Base-by-base conservation (phyloP, 1,140 invertebrate genomes). In the Zaprionus lachaisei region DNA sequence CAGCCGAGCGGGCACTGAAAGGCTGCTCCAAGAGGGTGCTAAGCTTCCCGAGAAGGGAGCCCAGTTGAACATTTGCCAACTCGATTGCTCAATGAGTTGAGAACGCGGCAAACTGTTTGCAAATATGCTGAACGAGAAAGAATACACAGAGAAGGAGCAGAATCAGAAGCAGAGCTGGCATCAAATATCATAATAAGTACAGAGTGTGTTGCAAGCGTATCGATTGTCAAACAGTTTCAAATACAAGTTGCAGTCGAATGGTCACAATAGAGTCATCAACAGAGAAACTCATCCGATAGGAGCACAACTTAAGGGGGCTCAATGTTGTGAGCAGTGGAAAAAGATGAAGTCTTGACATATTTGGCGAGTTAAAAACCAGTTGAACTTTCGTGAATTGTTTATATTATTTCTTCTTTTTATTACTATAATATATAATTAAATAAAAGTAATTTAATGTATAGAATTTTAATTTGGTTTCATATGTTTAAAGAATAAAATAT, bases 21-120 rank as follows among this genome's bases (percentile, higher is more conserved):
- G 37, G 14, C 14, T 38, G 38, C 15, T n/a, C n/a, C n/a, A 4
- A 38, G 9, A 20, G 34, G 54, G 44, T 31, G 47, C 47, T 51
- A 24, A 51, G 47, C 47, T 9, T 6, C 11, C 20, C 47, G 3
- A n/a, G 47, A 28, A n/a, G 24, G 15, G 5, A n/a, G 17, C 26
- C 14, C 14, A 17, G 17, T 58, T 24, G 55, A 67, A 66, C 64
- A 44, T 44, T 49, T 47, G 56, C 49, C 67, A 79, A 76, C 77
- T 77, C 60, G 77, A 79, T 72, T 79, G 77, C 64, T 79, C 77
- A 79, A 79, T 79, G 73, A 79, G 68, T 79, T 79, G 77, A 71
- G 73, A 77, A 72, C 68, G 63, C 63, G 66, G 73, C 72, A 76
- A 72, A 67, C 72, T 72, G 72, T 79, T 79, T 70, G 66, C 72